These are phyloP conservation scores for Notodonta dromedarius DNA, from an alignment of 2,888 invertebrate species.

Conservation along the genomic window DNA sequence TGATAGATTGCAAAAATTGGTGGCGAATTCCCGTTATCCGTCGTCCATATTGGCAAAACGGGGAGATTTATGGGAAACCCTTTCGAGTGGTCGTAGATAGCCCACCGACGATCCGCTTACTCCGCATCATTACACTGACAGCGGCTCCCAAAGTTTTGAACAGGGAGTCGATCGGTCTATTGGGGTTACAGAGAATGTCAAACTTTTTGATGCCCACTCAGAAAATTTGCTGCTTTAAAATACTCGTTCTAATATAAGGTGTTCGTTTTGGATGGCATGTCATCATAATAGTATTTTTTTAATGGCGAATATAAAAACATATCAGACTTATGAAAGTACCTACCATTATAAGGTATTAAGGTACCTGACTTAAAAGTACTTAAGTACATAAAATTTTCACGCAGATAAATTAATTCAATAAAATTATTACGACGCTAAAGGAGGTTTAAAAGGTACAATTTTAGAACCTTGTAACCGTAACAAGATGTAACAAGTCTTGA, in stretches of 20 bases:
- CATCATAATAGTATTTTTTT: too few species aligned
- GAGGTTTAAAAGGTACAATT: slow-evolving; percentile 33
- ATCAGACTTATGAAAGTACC: too few species aligned
- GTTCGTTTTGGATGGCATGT: too few species aligned
- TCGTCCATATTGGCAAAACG: neutral
- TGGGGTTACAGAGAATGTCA: neutral
- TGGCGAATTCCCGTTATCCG: neutral
- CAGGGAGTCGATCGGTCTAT: neutral
- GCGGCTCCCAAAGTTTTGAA: neutral
- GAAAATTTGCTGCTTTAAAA: too few species aligned
- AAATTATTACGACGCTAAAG: slow-evolving; percentile 11
- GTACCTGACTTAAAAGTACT: neutral
- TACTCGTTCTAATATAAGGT: too few species aligned
- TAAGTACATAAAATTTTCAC: neutral
- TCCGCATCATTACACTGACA: neutral
- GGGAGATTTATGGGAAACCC: slow-evolving; percentile 1
- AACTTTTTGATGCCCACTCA: neutral
- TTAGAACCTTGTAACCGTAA: slow-evolving; percentile 36
- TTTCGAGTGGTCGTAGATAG: neutral
- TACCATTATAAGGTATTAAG: too few species aligned
- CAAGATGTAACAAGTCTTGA: slow-evolving; percentile 41
- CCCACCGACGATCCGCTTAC: neutral
- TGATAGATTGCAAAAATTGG: neutral
- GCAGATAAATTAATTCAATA: neutral
- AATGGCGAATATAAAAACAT: too few species aligned